A percentile compares a stretch with the other conserved stretches of the same genome.
These are phyloP conservation scores for Drosophila phalerata DNA, from an alignment of 2,888 invertebrate species.

Conservation along the genomic window DNA sequence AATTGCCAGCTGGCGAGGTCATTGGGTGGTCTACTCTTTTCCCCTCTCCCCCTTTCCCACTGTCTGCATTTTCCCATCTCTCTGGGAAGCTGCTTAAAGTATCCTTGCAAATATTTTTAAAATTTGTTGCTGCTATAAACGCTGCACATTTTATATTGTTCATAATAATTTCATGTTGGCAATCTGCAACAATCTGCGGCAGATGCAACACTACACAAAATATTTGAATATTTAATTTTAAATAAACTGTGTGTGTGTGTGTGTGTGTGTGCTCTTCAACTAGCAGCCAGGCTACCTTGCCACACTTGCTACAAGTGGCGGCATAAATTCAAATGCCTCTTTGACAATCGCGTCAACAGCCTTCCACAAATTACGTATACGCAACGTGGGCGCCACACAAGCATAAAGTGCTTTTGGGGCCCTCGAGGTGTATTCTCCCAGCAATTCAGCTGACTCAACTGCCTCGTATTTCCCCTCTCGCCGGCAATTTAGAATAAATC, in stretches of 20 bases:
- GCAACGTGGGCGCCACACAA: conserved; percentile 46
- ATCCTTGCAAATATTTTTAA: neutral
- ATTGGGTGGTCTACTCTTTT: neutral
- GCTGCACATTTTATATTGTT: conserved; percentile 45
- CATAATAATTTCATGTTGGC: conserved; percentile 57
- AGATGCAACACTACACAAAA: conserved; percentile 29
- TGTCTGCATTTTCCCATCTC: neutral
- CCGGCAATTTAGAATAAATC: conserved; percentile 60
- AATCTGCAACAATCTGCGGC: conserved; percentile 48
- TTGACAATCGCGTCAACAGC: conserved; percentile 65
- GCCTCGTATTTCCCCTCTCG: neutral
- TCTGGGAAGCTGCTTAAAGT: conserved; percentile 5
- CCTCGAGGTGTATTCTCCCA: conserved; percentile 60
- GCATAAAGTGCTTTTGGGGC: conserved; percentile 44
- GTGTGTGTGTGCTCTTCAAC: conserved; percentile 22
- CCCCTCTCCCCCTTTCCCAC: neutral
- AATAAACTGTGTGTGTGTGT: conserved; percentile 41
- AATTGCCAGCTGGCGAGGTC: conserved; percentile 62
- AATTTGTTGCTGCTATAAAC: neutral
- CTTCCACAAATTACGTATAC: conserved; percentile 71
- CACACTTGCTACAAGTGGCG: conserved; percentile 73
- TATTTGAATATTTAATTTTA: conserved; percentile 71
- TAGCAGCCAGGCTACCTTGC: conserved; percentile 28
- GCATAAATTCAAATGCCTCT: conserved; percentile 78
- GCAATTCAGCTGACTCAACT: conserved; percentile 5